A percentile compares a stretch with the other conserved stretches of the same genome.
These are phyloP conservation scores for Latrodectus geometricus DNA, from an alignment of 1,140 invertebrate genomes.

Conservation along the genomic window DNA sequence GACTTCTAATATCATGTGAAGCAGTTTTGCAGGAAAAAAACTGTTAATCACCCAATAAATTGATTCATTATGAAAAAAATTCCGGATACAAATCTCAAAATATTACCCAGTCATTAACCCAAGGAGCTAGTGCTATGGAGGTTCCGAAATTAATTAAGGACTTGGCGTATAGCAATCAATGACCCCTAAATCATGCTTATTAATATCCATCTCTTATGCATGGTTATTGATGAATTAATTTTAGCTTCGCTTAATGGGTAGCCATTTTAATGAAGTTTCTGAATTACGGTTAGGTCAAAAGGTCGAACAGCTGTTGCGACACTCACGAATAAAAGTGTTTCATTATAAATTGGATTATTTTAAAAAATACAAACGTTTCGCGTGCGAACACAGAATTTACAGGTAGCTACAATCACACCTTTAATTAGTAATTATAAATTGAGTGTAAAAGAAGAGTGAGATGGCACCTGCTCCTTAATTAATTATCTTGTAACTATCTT, in stretches of 20 bases:
- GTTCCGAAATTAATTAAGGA: slow-evolving; percentile 30
- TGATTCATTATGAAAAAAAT: background rate
- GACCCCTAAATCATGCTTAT: slow-evolving; percentile 47
- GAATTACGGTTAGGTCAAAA: background rate
- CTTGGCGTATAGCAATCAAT: slow-evolving; percentile 16
- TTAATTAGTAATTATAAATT: too few relatives aligned
- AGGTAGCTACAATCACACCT: too few relatives aligned
- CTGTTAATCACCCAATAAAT: background rate
- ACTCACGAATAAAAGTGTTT: too few relatives aligned
- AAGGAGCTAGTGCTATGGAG: background rate
- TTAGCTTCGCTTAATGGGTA: slow-evolving; percentile 16
- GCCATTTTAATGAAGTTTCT: slow-evolving; percentile 21
- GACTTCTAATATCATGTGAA: background rate
- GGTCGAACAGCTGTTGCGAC: background rate
- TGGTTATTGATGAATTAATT: slow-evolving; percentile 45
- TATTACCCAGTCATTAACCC: background rate
- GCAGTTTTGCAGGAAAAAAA: background rate
- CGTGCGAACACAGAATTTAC: too few relatives aligned
- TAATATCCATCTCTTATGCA: slow-evolving; percentile 27
- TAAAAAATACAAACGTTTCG: too few relatives aligned
- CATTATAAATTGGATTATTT: too few relatives aligned
- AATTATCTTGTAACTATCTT: too few relatives aligned
- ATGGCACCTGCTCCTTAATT: too few relatives aligned
- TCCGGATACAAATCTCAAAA: background rate
- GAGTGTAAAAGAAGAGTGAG: too few relatives aligned